Base-by-base conservation (phyloP, 2,888 invertebrate species). In the Aspidiotus destructor region DNA sequence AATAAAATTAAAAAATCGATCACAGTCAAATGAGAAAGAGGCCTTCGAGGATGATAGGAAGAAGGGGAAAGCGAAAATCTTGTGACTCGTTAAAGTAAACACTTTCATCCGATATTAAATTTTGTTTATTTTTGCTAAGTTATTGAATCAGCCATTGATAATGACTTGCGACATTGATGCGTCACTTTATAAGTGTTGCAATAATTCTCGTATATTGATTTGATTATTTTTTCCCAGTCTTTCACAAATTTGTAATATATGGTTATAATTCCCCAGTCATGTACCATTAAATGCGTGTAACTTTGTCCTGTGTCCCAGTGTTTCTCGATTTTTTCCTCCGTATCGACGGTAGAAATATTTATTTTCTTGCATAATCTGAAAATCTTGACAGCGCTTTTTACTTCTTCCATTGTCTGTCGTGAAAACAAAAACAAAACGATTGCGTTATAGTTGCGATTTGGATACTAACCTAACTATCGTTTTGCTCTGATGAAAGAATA, bases 251-350 rank as follows among this genome's bases (percentile, higher is more conserved):
- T 81, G 44, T 80, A 80, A 74, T 85, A 84, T 10, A 81, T 80
- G 72, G 81, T 80, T 69, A 85, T 79, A 3, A 85, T 82, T 44
- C 83, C 83, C 74, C 82, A 81, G 74, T 86, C 86, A 72, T 83
- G 81, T 71, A 83, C 80, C 60, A 83, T 77, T 74, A 82, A 82
- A 69, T 79, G 76, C 0, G 83, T 82, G 2, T 80, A 77, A 73
- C 82, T 81, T 11, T 72, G 73, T 9, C 69, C 60, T 11, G 69
- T 41, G 62, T 69, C 57, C 72, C 71, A 9, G 8, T 58, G 16
- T 28, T 40, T 16, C 15, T 65, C 57, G 7, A 16, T 58, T 15
- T 3, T 28, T 11, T 16, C 3, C 62, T 41, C 55, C 2, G 11
- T 13, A n/a, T 11, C 28, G 17, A n/a, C 17, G 5, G 28, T 28